Percentiles rank a stretch among this genome's conserved stretches.
Evolutionary conservation across 2,113 vertebrate species (phyloP).

Genomic region (Galeopterus variegatus): DNA sequence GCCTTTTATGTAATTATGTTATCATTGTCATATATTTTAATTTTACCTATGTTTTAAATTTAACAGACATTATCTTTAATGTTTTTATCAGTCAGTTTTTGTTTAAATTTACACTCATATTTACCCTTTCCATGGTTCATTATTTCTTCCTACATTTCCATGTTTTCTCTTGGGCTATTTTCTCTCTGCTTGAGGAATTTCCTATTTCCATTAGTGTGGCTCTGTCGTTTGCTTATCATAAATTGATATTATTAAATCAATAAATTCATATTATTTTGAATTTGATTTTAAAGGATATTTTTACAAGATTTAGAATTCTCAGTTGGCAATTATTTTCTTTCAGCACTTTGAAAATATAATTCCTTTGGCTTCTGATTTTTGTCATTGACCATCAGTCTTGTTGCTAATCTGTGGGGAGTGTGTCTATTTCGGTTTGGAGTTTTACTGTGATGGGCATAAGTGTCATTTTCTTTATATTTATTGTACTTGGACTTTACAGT

Average conservation of each 20-base stretch:
- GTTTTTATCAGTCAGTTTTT: not conserved
- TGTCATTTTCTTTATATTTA: not conserved
- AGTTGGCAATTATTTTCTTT: not conserved
- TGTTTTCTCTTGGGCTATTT: not conserved
- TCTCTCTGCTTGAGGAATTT: not conserved
- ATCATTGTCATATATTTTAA: not conserved
- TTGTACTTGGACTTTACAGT: not conserved
- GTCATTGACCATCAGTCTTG: not conserved
- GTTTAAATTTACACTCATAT: not conserved
- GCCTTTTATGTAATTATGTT: not conserved
- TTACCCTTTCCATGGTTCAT: not conserved
- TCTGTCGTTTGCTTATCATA: not conserved
- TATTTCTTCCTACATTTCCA: not conserved
- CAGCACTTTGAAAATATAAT: not conserved
- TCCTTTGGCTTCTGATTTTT: not conserved
- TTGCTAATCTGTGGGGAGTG: not conserved
- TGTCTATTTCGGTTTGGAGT: not conserved
- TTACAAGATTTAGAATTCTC: not conserved
- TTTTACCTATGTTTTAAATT: conserved; percentile 15
- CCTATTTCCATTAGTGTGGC: not conserved
- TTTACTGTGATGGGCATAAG: not conserved
- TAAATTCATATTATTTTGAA: not conserved
- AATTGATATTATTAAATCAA: conserved; percentile 2
- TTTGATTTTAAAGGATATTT: not conserved
- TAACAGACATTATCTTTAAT: not conserved